phyloP scores from a whole-genome alignment of 2,113 vertebrate species.

The Eptesicus fuscus region DNA sequence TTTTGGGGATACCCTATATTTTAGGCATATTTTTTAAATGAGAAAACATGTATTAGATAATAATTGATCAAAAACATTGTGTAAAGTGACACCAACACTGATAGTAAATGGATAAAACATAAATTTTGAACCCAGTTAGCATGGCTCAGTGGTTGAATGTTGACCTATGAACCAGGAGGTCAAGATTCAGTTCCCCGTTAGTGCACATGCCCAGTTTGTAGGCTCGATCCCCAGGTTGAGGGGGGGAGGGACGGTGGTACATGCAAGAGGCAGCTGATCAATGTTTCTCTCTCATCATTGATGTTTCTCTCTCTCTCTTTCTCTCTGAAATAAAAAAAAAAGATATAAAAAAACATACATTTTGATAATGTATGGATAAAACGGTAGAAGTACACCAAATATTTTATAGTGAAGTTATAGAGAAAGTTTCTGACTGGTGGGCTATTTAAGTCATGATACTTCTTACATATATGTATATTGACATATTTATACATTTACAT shows the following conservation, averaged over 20 bases:
- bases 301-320: too few species aligned
- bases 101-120: neutral
- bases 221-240: too few species aligned
- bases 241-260: rapidly evolving
- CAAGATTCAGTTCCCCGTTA: too few species aligned
- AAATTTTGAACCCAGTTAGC: neutral
- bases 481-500: neutral
- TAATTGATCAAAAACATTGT: neutral
- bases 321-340: too few species aligned
- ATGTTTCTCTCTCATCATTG: too few species aligned
- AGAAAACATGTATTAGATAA: neutral
- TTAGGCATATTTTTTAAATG: neutral
- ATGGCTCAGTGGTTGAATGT: too few species aligned
- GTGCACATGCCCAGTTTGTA: too few species aligned
- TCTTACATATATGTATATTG: neutral
- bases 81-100: neutral
- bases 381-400: neutral
- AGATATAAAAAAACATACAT: too few species aligned
- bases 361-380: neutral
- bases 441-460: neutral
- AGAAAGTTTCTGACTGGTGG: neutral
- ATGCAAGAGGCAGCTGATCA: too few species aligned
- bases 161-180: too few species aligned
- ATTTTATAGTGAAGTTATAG: neutral
- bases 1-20: neutral